Evolutionary conservation across 2,888 invertebrate genomes (phyloP), one percentile per base, ranked within the genome.

Genomic region (Scrobipalpa costella): DNA sequence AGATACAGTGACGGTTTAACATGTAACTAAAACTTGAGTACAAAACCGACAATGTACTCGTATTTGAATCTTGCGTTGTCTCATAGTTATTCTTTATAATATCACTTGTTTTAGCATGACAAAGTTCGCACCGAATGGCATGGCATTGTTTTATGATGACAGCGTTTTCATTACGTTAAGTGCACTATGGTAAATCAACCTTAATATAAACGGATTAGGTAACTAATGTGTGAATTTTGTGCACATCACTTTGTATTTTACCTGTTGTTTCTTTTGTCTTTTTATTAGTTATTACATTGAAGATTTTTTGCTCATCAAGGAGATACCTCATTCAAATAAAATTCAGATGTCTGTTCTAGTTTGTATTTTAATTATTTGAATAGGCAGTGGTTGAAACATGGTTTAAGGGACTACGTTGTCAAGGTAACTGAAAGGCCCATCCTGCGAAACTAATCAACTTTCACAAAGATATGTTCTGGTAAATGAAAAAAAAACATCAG

Each of bases 161-260:
- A 66, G 63, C 63, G 63, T 55, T 78, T 78, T 80, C 76, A 81
- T 84, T 80, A 77, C 65, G 63, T 61, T 73, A 67, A 80, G 79
- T 81, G 81, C 75, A 68, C 65, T 65, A 58, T 64, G 68, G 66
- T 66, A 67, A 68, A 72, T 73, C 69, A 68, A 70, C n/a, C 69
- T 68, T 40, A 40, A 40, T n/a, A 38, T 58, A 38, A 68, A 65
- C 67, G 68, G 62, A 74, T 73, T n/a, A n/a, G n/a, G n/a, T 77
- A 74, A 61, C 59, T 57, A 57, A 36, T 57, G 38, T 36, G 57
- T 38, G 57, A 38, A 55, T 17, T 57, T 36, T 57, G 15, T 57
- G 57, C 57, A 57, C 57, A 36, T n/a, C 57, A 57, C 57, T 57
- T 57, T 57, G 38, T 38, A 38, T 38, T 34, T 13, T 52, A 11